These are phyloP conservation scores for Rhinichthys osculus DNA, from an alignment of 2,797 vertebrate species.

Conservation along the genomic window DNA sequence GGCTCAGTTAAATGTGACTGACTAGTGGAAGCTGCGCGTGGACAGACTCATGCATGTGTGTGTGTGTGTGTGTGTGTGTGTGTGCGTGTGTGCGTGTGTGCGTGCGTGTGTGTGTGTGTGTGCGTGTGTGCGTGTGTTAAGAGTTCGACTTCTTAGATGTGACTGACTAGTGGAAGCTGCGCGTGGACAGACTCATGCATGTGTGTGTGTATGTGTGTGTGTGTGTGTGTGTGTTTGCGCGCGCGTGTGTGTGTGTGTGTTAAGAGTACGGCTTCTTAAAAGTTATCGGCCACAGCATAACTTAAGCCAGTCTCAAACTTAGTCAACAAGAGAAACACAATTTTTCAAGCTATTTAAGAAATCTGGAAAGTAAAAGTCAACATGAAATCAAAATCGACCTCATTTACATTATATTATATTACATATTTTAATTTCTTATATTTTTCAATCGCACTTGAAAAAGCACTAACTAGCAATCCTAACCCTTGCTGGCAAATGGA, in stretches of 20 bases:
- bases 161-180: no score
- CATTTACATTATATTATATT: neutral
- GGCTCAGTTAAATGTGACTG: constrained; percentile 36
- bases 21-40: neutral
- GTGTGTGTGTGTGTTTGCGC: no score
- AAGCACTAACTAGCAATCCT: neutral
- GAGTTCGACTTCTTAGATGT: neutral
- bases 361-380: neutral
- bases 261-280: constrained; percentile 13
- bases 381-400: neutral
- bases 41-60: constrained; percentile 19
- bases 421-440: neutral
- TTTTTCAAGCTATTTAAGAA: neutral
- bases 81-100: constrained; percentile 53
- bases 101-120: constrained; percentile 26
- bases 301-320: neutral
- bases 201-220: no score
- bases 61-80: constrained; percentile 43
- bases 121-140: constrained; percentile 56
- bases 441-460: neutral
- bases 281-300: constrained; percentile 53
- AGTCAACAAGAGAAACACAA: neutral
- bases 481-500: no score
- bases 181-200: no score
- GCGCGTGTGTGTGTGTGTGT: no score